Base-by-base conservation (phyloP, 2,888 invertebrate species). In the Phania funesta region DNA sequence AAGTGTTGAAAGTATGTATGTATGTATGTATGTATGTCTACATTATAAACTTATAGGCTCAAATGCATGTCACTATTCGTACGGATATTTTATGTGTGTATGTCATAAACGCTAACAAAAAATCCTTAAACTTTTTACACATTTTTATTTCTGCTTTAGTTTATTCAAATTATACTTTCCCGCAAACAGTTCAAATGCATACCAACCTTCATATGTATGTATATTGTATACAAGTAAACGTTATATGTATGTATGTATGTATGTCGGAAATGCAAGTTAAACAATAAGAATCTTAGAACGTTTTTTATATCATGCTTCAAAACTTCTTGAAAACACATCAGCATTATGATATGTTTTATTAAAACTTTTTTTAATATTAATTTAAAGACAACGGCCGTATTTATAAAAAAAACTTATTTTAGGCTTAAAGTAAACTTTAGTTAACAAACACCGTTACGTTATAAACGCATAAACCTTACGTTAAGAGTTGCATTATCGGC, bases 61-160 rank as follows among this genome's bases (percentile, higher is more conserved):
- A 9, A 32, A 1, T n/a, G n/a, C 29, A 29, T 29, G 7, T 29
- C 4, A 46, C 5, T 18, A 18, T 46, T 46, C 18, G 7, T 16
- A 46, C 9, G 8, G 1, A 1, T 46, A 8, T 24, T 50, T 24
- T n/a, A 24, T 7, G 48, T n/a, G 9, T 24, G n/a, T 64, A 64
- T 16, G 44, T 24, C 41, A 76, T 50, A 70, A 54, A 20, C 32
- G 58, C 44, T 44, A 60, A 52, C 58, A 68, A 56, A 16, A 62
- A 44, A 24, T 46, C 70, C 65, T 65, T 74, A 70, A 67, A 44
- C 58, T 74, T 82, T 70, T 65, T 24, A 70, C 74, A 78, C 74
- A 70, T 65, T 70, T 78, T 58, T 77, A 56, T 74, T 74, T 82
- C 74, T 78, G 68, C 67, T 54, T 73, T 18, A 46, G 77, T 77